These are phyloP conservation scores for Achroia grisella DNA, from an alignment of 1,140 invertebrate species.

Conservation along the genomic window DNA sequence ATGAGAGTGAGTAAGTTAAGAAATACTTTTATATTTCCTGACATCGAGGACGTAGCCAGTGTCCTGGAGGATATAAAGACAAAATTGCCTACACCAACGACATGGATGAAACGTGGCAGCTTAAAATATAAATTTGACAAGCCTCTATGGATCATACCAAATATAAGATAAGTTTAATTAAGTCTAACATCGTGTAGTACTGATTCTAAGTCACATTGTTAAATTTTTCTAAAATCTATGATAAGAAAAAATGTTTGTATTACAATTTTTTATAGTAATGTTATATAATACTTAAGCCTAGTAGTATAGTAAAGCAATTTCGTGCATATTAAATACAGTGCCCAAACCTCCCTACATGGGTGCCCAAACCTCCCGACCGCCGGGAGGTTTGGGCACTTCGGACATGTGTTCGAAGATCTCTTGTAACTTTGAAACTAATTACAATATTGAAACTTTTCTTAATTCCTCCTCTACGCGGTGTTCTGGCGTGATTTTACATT, in stretches of 20 bases:
- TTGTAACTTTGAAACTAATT: constrained; percentile 12
- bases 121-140: constrained; percentile 24
- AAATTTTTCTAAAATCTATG: no score
- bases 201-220: no score
- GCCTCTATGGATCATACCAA: constrained; percentile 20
- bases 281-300: constrained; percentile 6
- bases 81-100: constrained; percentile 22
- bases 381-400: constrained; percentile 14
- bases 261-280: background rate
- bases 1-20: constrained; percentile 17
- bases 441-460: constrained; percentile 8
- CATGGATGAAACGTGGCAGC: constrained; percentile 22
- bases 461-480: no score
- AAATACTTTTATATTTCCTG: constrained; percentile 18
- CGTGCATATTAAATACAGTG: no score
- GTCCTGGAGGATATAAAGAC: constrained; percentile 23
- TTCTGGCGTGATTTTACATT: no score
- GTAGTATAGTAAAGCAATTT: no score
- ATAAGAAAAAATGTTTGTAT: no score
- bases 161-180: constrained; percentile 16
- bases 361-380: constrained; percentile 13
- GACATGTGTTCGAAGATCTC: constrained; percentile 7
- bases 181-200: no score
- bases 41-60: constrained; percentile 21
- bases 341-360: no score